Evolutionary conservation across 2,797 vertebrate species (phyloP).

Genomic region (Megalops cyprinoides): DNA sequence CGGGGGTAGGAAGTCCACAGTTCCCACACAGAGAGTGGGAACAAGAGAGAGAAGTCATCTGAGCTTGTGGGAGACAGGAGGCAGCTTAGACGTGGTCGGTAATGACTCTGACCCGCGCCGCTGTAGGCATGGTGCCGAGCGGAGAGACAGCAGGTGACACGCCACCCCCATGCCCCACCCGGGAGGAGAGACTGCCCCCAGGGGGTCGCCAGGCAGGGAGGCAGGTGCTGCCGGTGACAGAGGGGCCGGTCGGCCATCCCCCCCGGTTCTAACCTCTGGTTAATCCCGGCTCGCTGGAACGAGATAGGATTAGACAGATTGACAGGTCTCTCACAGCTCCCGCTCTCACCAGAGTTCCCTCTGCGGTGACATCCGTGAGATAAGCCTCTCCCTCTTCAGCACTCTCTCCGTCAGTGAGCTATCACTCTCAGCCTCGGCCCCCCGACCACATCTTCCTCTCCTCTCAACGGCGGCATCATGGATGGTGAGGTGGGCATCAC

Average conservation of each 20-base stretch:
- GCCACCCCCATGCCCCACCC: neutral
- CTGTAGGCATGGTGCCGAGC: neutral
- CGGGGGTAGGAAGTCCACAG: neutral
- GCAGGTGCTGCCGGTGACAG: constrained; percentile 13
- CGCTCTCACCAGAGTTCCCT: constrained; percentile 12
- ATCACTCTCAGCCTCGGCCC: neutral
- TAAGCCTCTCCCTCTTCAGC: constrained; percentile 23
- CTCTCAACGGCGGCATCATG: neutral
- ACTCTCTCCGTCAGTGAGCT: neutral
- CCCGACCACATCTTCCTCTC: neutral
- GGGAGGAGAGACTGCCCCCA: neutral
- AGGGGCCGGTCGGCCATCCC: constrained; percentile 7
- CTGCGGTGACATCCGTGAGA: constrained; percentile 40
- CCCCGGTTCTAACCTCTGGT: constrained; percentile 9
- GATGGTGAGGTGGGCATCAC: neutral
- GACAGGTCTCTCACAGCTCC: constrained; percentile 31
- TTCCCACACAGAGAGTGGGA: no score
- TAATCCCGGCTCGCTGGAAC: constrained; percentile 34
- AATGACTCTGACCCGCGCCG: constrained; percentile 27
- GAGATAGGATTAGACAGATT: constrained; percentile 39
- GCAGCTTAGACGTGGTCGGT: constrained; percentile 18
- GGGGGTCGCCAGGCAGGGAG: neutral
- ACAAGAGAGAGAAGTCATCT: neutral
- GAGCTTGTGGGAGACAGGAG: neutral
- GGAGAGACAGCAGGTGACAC: neutral